Base-by-base conservation (phyloP, 2,888 invertebrate genomes). In the Erebia palarica region DNA sequence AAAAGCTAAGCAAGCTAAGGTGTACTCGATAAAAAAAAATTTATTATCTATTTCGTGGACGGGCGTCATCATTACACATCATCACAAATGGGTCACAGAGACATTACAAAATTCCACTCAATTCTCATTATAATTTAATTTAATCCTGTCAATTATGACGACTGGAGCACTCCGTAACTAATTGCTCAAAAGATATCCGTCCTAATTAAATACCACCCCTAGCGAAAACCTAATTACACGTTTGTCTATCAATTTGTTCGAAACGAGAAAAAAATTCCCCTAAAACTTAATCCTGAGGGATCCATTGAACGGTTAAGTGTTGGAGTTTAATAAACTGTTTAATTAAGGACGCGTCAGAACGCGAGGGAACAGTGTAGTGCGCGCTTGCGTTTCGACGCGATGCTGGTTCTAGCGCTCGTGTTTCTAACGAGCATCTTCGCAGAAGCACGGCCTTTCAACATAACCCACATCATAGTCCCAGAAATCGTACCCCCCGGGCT, bases 261-360 rank as follows among this genome's bases (percentile, higher is more conserved):
- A 78, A 55, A 16, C 76, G 70, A 77, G 78, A 78, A 84, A 85
- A 84, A 84, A 84, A 85, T 83, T 78, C 81, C 77, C 86, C 80
- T 18, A 49, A 47, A 49, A 49, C 63, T 79, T 75, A 72, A 81
- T 78, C 76, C 76, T 78, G 78, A 81, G 86, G 87, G 87, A 86
- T 82, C 82, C 80, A 75, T 82, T 81, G 78, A 81, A 85, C 89
- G 85, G 87, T 89, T 89, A 87, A 92, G 91, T 92, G 91, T 90
- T 83, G 83, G 87, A 87, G 92, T 86, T 92, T 92, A 93, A 88
- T 91, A 90, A 92, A 91, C 91, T 87, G 90, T 85, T 88, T 92
- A 92, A 93, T 93, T 92, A 91, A 91, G 89, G 85, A 79, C 81
- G 86, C 82, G 88, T 84, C 82, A 82, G 83, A 79, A 81, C 80